Percentiles rank a stretch among this genome's conserved stretches.
phyloP scores from a whole-genome alignment of 2,888 invertebrate genomes.

The Cephus rjabovi region DNA sequence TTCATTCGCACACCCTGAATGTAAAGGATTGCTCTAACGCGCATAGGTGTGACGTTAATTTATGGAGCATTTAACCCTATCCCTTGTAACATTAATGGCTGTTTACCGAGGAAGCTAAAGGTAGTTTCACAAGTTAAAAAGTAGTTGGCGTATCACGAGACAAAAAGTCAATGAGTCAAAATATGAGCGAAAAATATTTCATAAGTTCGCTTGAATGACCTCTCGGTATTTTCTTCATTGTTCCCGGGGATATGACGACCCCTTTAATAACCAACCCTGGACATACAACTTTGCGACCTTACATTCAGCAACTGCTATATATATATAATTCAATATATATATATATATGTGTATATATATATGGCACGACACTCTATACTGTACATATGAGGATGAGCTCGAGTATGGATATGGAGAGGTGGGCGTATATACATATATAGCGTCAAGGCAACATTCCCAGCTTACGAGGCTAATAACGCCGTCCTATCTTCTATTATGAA shows the following conservation, averaged over 20 bases:
- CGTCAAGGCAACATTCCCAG: not conserved
- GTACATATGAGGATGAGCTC: not conserved
- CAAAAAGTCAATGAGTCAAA: slow-evolving; percentile 5
- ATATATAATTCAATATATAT: not conserved
- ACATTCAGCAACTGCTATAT: not conserved
- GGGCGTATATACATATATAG: not conserved
- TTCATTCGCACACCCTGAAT: not conserved
- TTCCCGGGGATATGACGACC: slow-evolving; percentile 24
- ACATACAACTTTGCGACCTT: not conserved
- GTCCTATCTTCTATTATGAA: slow-evolving; percentile 2
- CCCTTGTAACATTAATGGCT: not conserved
- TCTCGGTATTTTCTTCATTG: slow-evolving; percentile 31
- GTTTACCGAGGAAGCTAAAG: not conserved
- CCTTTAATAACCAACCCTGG: slow-evolving; percentile 4
- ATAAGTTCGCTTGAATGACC: slow-evolving; percentile 22
- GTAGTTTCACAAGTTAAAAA: not conserved
- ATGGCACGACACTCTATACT: not conserved
- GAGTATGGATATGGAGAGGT: not conserved
- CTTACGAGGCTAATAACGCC: slow-evolving; percentile 10
- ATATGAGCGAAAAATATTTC: slow-evolving; percentile 29
- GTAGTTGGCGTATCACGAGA: not conserved
- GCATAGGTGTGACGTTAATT: not conserved
- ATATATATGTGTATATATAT: too few relatives aligned
- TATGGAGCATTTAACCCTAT: not conserved
- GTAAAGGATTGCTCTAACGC: not conserved